Evolutionary conservation across 2,113 vertebrate genomes (phyloP), one percentile per base, ranked within the genome.

Genomic region (Lagopus muta): DNA sequence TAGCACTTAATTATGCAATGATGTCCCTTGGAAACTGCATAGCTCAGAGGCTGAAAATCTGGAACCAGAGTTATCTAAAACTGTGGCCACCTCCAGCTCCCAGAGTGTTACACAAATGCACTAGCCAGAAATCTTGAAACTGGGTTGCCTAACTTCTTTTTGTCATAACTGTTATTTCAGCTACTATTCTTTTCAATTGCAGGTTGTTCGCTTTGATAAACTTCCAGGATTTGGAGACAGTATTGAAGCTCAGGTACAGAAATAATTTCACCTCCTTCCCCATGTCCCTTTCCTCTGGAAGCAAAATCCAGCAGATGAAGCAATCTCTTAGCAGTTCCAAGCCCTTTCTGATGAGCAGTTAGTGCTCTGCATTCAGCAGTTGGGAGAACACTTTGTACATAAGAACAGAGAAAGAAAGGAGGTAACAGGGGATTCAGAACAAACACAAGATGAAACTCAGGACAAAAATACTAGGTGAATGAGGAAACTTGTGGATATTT

Each of bases 151-250:
- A 82, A 86, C 4, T 2, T 66, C 70, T 82, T 57, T 57, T 67
- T 81, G 45, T 50, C 61, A 70, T 36, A 86, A n/a, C 5, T 65
- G 28, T 60, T 88, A 83, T 80, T 94, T 94, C 61, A 91, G 18
- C 34, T 55, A 43, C 43, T 89, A 19, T 32, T 61, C 45, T 82
- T 91, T 58, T 48, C 52, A 75, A 90, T 94, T 94, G 60, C 75
- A 89, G 96, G 86, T 92, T 62, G 14, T 92, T 57, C 95, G 57
- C 64, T 86, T 96, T 3, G 87, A 89, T 16, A 89, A 96, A 89
- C 94, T 95, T 55, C 25, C 30, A 61, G 94, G 82, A 82, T 89
- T 45, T 66, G 75, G 24, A 86, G 92, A 89, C 8, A 62, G 61
- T 16, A 1, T 2, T 83, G 70, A 74, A 94, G 76, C 93, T 70